Base-by-base conservation (phyloP, 2,888 invertebrate species). In the Pollenia amentaria region DNA sequence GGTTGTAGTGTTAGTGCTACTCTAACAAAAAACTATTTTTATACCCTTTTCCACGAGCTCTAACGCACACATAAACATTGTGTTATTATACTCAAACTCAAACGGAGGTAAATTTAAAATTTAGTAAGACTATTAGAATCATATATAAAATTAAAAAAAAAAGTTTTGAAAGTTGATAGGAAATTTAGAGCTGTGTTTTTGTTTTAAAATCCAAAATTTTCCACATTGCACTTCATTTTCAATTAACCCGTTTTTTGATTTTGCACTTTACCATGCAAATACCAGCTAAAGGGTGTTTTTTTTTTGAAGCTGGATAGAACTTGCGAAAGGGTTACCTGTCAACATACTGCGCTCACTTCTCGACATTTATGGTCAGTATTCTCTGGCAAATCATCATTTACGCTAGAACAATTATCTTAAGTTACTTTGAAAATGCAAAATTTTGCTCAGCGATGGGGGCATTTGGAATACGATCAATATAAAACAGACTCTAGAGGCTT, bases 1-100 rank as follows among this genome's bases (percentile, higher is more conserved):
- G 18, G 18, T 18, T 16, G 44, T 55, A 16, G 14, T 69, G 12
- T 69, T 60, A 85, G 73, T 82, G 78, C 29, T 62, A 76, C 69
- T 76, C 38, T 9, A 55, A 38, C 16, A 76, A 72, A 60, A 46
- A 62, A 69, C 40, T 57, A 73, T 21, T 70, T 69, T 69, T 53
- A 62, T 82, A 76, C 69, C 82, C 69, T 62, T 82, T 62, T 82
- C 60, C 65, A 67, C 65, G 55, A 12, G 29, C 16, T 55, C 44
- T 40, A 10, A 51, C 62, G 40, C 51, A 60, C 14, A 55, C 14
- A 16, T 12, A 12, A 21, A 2, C 16, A 51, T 38, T 14, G 14
- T 46, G 6, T 8, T 51, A 38, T 46, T 42, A 72, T 29, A 1
- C 29, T 6, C 29, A 18, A 60, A 57, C 8, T 18, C 38, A 42